Base-by-base conservation (phyloP, 1,140 invertebrate species). In the Hyles vespertilio region DNA sequence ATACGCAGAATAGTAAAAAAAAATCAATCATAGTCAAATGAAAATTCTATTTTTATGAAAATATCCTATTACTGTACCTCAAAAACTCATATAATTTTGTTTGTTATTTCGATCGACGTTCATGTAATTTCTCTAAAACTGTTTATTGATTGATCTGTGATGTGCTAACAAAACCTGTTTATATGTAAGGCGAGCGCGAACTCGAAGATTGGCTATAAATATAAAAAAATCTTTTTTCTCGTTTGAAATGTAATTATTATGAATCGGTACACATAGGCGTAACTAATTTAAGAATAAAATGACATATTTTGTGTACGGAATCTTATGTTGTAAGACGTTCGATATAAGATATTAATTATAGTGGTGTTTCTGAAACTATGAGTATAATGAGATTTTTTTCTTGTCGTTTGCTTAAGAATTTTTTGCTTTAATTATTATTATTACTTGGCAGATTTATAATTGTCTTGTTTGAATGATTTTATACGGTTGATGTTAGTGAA, bases 271-370 rank as follows among this genome's bases (percentile, higher is more conserved):
- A 48, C 22, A 12, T 69, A 67, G 61, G 54, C 46, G 51, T 72
- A 68, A 59, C 60, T 62, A 69, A 49, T 59, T 53, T 73, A 79
- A 77, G 72, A 65, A 72, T 74, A 77, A 70, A 83, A 84, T 86
- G 81, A 86, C 79, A 84, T 86, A 84, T 86, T 86, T 86, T 86
- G 78, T 86, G 78, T 84, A 86, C 75, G 81, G 72, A 69, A 67
- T 63, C 67, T 63, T 67, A 68, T 69, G 58, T 56, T 70, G 67
- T 77, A 73, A 68, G 67, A 65, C 61, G 54, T 52, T 59, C 58
- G 43, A 40, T 55, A 32, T 58, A 54, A 56, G n/a, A 48, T 56
- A 46, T 61, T 55, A 12, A 56, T 40, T 52, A 58, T 58, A 47
- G 51, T 56, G 51, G 77, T 74, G 71, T 78, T 75, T 72, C 73